Evolutionary conservation across 1,140 invertebrate genomes (phyloP), one percentile per base, ranked within the genome.

Genomic region (Wasmannia auropunctata): DNA sequence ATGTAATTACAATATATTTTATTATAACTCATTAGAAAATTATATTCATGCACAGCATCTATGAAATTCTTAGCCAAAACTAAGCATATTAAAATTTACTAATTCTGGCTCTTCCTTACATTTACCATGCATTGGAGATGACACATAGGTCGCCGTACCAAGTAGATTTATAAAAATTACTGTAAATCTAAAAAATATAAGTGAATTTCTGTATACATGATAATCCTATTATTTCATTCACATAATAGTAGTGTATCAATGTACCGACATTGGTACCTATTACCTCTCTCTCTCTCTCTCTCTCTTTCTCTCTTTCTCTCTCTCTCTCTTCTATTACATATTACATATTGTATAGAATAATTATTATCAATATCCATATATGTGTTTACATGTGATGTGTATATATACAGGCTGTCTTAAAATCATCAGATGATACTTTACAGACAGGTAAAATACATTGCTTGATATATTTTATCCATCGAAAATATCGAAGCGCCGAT

Each of bases 101-200:
- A 89, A 92, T 90, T 91, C 86, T 91, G 90, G 90, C 89, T 91
- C 90, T 91, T 90, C 86, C 54, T 90, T 86, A 85, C 60, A 90
- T 89, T 89, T 88, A 91, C 65, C 89, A 91, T 92, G 91, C 91
- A 91, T 90, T 92, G 89, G 89, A 90, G 85, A 91, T 92, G 92
- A 94, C 92, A 92, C 77, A 86, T 93, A 93, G 89, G 92, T 94
- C 92, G 90, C 92, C 91, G 89, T 94, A 94, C 90, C 93, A 91
- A 92, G 88, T 94, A 94, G 93, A 91, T 92, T 94, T 94, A 94
- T 94, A 93, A 95, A 94, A 94, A 94, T 94, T 94, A 90, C 90
- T 93, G 91, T 92, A 94, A 94, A 92, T 94, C 94, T 94, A 94
- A 94, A 94, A 94, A 94, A 94, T 94, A 94, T 94, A 94, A 94